phyloP scores from a whole-genome alignment of 1,140 invertebrate species.

The Micrasema minimum region DNA sequence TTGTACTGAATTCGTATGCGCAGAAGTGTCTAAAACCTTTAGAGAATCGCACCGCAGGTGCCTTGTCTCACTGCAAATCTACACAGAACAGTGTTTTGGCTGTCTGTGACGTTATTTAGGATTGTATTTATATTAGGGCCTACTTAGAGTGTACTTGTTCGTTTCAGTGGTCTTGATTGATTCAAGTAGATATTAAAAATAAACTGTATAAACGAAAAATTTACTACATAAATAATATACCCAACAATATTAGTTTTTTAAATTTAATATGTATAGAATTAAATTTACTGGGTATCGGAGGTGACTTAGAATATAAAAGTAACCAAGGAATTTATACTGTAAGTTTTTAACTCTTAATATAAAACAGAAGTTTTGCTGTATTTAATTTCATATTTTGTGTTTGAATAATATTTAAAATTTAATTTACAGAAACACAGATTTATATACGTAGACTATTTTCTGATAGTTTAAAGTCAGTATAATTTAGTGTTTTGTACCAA shows the following conservation, averaged over 20 bases:
- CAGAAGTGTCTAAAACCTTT: no score
- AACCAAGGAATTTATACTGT: conserved; percentile 30
- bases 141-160: conserved; percentile 46
- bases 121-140: conserved; percentile 45
- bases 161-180: conserved; percentile 34
- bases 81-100: conserved; percentile 18
- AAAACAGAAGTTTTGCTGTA: conserved; percentile 16
- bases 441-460: no score
- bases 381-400: no score
- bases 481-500: no score
- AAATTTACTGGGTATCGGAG: conserved; percentile 2
- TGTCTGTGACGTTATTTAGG: conserved; percentile 40
- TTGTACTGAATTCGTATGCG: no score
- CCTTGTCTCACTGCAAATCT: no score
- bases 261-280: conserved; percentile 17
- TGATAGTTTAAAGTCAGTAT: no score
- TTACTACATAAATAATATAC: conserved; percentile 26
- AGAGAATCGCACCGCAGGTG: no score
- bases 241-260: conserved; percentile 10
- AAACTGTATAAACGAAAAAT: conserved; percentile 40
- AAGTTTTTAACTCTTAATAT: conserved; percentile 33
- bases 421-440: no score
- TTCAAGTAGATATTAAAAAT: conserved; percentile 3
- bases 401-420: no score
- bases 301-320: conserved; percentile 11